Conservation (phyloP, 2,797 vertebrate species). For the Scolopax bukidnonensis region DNA sequence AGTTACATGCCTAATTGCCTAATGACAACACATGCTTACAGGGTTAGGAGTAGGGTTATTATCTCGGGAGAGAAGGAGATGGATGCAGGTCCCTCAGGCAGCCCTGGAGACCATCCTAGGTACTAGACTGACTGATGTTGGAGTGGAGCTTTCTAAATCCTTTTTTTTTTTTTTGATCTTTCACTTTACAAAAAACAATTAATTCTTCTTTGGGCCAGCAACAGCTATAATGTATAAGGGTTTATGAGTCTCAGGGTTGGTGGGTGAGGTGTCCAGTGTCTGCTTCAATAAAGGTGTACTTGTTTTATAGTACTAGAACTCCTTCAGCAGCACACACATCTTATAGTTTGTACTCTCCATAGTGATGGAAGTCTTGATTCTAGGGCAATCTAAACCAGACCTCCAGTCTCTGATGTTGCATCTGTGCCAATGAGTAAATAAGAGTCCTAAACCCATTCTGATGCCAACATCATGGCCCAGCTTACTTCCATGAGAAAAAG, state of each 20-base stretch:
- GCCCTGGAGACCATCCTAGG: neutral
- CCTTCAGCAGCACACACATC: neutral
- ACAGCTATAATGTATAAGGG: neutral
- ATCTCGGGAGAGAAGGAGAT: neutral
- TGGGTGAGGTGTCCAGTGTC: neutral
- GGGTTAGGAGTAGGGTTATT: neutral
- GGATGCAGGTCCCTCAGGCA: neutral
- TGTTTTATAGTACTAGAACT: neutral
- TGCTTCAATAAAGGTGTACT: neutral
- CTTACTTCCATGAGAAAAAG: neutral
- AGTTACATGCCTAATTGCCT: neutral
- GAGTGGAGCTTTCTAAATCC: neutral
- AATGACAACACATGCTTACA: rapidly evolving
- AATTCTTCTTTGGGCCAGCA: neutral
- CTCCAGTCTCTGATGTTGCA: neutral
- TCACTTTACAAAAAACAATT: neutral
- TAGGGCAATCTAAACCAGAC: neutral
- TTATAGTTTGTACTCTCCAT: neutral
- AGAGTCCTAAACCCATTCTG: neutral
- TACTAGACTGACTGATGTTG: neutral
- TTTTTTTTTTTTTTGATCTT: neutral
- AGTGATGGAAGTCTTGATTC: neutral
- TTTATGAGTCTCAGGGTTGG: neutral
- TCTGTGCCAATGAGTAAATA: neutral
- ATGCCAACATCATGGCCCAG: neutral